Evolutionary conservation across 2,888 invertebrate species (phyloP), one percentile per base, ranked within the genome.

Genomic region (Pollenia griseotomentosa): DNA sequence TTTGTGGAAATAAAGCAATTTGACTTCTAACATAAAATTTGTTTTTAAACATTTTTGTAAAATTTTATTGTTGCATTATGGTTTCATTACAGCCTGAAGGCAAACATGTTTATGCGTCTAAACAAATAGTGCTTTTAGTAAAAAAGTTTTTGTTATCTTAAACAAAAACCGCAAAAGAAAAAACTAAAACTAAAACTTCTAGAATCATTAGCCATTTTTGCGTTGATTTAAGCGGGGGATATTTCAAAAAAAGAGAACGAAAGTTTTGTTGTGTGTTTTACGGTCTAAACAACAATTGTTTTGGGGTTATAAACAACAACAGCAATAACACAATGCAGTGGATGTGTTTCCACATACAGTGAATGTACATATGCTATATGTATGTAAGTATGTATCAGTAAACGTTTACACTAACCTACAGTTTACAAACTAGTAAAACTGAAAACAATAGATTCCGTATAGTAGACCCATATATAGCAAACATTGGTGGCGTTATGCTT

Each of bases 401-500:
- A 53, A 23, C 33, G 33, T 33, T 33, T 68, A 48, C 66, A 82
- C 48, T 63, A 71, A 73, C 71, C 46, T 74, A 74, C 23, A 74
- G 55, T 53, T 44, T 65, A 44, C n/a, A 14, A 70, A 8, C 40
- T 44, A 42, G 55, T 51, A 23, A 10, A 61, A 42, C 63, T 75
- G 8, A 44, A 74, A 74, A 79, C 78, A 84, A 84, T 74, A 79
- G 73, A 74, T 42, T 48, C 33, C 23, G 57, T 46, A 79, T 33
- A 40, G 42, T 14, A 75, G 73, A 78, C 78, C 63, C 75, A 77
- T 78, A 46, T 70, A 53, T 55, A 75, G 40, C 63, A 68, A 78
- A 79, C 78, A 63, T 86, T 86, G 51, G 83, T 71, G 80, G 82
- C 81, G 89, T 89, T 83, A 84, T 83, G 89, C 89, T 86, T 89